A percentile compares a stretch with the other conserved stretches of the same genome.
Conservation (phyloP, 1,140 invertebrate species). For the Condylostylus longicornis region DNA sequence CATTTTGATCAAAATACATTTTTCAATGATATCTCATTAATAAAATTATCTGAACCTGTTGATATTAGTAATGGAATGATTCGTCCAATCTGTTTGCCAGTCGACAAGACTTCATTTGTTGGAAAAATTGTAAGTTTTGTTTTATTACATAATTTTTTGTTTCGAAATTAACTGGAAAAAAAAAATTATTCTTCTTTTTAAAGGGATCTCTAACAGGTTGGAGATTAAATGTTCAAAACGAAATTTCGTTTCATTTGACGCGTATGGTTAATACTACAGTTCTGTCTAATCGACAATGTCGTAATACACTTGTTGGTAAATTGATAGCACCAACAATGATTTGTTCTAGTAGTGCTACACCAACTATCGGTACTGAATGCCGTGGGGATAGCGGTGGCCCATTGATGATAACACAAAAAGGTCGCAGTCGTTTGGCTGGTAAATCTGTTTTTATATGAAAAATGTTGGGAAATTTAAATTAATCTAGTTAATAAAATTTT, state of each 20-base stretch:
- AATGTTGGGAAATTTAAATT: not conserved
- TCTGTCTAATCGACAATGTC: slow-evolving; percentile 35
- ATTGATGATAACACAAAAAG: not conserved
- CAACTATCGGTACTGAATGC: no score
- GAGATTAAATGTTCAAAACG: slow-evolving; percentile 37
- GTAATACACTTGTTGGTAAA: slow-evolving; percentile 33
- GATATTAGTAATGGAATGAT: not conserved
- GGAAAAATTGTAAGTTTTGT: not conserved
- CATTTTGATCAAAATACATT: not conserved
- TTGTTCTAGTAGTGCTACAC: slow-evolving; percentile 32
- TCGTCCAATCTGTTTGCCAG: not conserved
- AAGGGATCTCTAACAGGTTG: slow-evolving; percentile 47
- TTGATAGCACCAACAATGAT: slow-evolving; percentile 4
- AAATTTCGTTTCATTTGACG: not conserved
- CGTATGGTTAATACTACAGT: not conserved
- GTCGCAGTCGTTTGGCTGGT: not conserved
- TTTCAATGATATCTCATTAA: not conserved
- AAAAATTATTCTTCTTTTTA: no score
- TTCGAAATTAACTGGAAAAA: not conserved
- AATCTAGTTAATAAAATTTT: not conserved
- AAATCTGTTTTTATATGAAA: not conserved
- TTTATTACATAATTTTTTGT: slow-evolving; percentile 5
- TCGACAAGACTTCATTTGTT: not conserved
- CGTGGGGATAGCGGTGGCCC: not conserved
- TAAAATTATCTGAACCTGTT: not conserved